Conservation (phyloP, 2,888 invertebrate genomes). For the Gymnosoma rotundatum region DNA sequence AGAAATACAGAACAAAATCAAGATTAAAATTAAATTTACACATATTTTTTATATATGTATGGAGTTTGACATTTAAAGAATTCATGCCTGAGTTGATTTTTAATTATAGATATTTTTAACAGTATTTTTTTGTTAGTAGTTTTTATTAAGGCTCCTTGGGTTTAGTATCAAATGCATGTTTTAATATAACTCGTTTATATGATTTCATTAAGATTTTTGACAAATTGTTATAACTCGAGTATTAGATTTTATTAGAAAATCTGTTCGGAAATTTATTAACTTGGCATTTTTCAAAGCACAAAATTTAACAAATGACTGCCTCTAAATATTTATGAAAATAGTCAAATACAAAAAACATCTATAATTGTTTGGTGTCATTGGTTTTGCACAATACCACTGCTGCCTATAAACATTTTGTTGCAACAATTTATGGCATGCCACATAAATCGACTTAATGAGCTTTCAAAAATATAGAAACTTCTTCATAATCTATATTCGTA, state of each 20-base stretch:
- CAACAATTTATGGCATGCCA: slow-evolving; percentile 69
- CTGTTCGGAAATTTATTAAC: slow-evolving; percentile 48
- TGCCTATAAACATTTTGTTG: slow-evolving; percentile 56
- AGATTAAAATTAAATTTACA: no score
- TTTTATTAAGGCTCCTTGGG: no score
- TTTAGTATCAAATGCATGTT: no score
- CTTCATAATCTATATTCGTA: slow-evolving; percentile 53
- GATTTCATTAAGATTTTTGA: no score
- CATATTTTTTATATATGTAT: no score
- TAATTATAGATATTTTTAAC: no score
- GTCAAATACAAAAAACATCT: slow-evolving; percentile 15
- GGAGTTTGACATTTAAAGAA: no score
- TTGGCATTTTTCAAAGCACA: slow-evolving; percentile 34
- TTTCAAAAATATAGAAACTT: slow-evolving; percentile 58
- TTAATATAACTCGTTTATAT: not conserved
- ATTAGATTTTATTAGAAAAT: slow-evolving; percentile 47
- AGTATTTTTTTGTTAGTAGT: no score
- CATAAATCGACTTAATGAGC: slow-evolving; percentile 71
- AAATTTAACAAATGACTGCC: slow-evolving; percentile 51
- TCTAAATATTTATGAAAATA: no score
- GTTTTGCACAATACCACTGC: slow-evolving; percentile 47
- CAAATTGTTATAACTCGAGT: no score
- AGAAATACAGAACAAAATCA: no score
- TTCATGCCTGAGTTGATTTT: no score
- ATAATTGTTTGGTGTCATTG: slow-evolving; percentile 47